Conservation (phyloP, 2,113 vertebrate genomes). For the Cyprinodon variegatus region DNA sequence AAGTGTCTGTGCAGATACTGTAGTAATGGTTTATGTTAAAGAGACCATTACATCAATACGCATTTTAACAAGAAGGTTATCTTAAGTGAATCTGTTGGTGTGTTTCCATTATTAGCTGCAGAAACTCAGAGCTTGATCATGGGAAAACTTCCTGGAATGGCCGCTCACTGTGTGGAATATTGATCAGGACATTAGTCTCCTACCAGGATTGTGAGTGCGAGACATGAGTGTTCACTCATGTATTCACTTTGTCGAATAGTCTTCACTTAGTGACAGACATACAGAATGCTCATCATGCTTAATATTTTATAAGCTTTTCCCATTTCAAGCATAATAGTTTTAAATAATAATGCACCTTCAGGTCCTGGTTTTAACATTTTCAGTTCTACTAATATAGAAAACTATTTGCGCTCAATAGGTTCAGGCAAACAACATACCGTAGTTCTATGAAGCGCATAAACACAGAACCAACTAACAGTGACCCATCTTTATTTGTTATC, state of each 20-base stretch:
- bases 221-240: slow-evolving; percentile 35
- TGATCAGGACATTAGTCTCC: slow-evolving; percentile 59
- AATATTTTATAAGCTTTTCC: background rate
- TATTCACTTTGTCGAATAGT: slow-evolving; percentile 36
- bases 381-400: background rate
- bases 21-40: background rate
- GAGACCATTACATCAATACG: background rate
- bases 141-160: slow-evolving; percentile 54
- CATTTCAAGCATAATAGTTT: background rate
- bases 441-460: background rate
- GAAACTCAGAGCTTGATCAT: slow-evolving; percentile 36
- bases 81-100: slow-evolving; percentile 5
- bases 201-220: slow-evolving; percentile 30
- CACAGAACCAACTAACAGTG: background rate
- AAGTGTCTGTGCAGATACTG: background rate
- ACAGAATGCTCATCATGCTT: background rate
- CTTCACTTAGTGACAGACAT: slow-evolving; percentile 29
- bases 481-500: background rate
- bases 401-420: background rate
- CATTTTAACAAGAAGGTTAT: slow-evolving; percentile 10
- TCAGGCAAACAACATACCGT: background rate
- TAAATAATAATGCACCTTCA: background rate
- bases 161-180: slow-evolving; percentile 45
- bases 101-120: slow-evolving; percentile 52
- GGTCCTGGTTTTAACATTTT: background rate